Base-by-base conservation (phyloP, 2,113 vertebrate genomes). In the Chamaea fasciata region DNA sequence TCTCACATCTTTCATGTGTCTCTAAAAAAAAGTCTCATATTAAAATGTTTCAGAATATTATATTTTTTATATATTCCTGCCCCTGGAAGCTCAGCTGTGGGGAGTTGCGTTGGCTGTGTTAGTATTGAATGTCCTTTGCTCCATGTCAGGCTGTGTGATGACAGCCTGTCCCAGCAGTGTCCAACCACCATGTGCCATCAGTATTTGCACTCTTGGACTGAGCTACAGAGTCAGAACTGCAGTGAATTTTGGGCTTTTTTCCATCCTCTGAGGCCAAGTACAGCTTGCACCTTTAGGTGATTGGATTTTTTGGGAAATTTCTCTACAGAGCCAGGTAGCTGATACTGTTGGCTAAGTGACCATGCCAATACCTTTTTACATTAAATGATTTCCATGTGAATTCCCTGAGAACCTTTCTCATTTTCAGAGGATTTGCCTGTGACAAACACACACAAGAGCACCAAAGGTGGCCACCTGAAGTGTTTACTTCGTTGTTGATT, bases 71-170 rank as follows among this genome's bases (percentile, higher is more conserved):
- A 8, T 33, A 81, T 80, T 46, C 33, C 21, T 89, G 12, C 14
- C 18, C 1, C 0, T 70, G 31, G 55, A 16, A 37, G 24, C 13
- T 84, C 55, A 53, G 64, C 4, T 0, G 0, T 11, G 19, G 50
- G 35, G 30, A 44, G 30, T 39, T 24, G 4, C 1, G 18, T 76
- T 73, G 47, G 12, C 27, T 60, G 0, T 35, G 26, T 53, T 47
- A 6, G 11, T 37, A 7, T 7, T 0, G 2, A 17, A 35, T 49
- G 33, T 62, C 24, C 33, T 68, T n/a, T 0, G 6, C 42, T 7
- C 47, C 0, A 0, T 42, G 47, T 69, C 15, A 13, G 26, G 13
- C 0, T 3, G 28, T 41, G n/a, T 74, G 24, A 26, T 37, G 9
- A 39, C n/a, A 89, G 42, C 23, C 59, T 73, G 75, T 74, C 46